A percentile compares a stretch with the other conserved stretches of the same genome.
Conservation (phyloP, 2,113 vertebrate species). For the Serinus canaria region DNA sequence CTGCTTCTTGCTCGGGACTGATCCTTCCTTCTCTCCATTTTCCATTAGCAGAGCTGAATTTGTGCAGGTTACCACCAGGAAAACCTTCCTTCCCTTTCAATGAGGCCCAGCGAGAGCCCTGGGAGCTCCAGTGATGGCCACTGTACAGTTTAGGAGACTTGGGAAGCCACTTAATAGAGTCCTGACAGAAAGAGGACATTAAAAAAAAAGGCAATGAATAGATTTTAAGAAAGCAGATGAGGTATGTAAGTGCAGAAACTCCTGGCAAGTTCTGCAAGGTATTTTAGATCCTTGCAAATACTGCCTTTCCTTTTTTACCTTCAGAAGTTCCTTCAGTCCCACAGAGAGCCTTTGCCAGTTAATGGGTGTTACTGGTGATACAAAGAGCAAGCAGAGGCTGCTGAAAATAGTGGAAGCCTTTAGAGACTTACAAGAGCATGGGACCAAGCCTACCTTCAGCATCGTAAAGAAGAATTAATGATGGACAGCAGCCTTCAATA, state of each 20-base stretch:
- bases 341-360: neutral
- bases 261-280: neutral
- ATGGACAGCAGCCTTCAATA: neutral
- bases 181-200: constrained; percentile 29
- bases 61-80: constrained; percentile 36
- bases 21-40: constrained; percentile 64
- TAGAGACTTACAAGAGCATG: neutral
- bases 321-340: neutral
- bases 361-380: neutral
- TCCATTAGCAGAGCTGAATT: constrained; percentile 61
- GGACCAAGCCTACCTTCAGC: neutral
- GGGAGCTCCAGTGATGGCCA: constrained; percentile 68
- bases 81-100: constrained; percentile 64
- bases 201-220: neutral
- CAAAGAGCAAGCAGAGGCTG: neutral
- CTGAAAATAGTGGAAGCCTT: neutral
- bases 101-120: constrained; percentile 65
- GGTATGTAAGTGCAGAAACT: neutral
- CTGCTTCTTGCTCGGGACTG: constrained; percentile 69
- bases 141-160: constrained; percentile 67
- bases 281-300: neutral
- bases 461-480: neutral
- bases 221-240: neutral
- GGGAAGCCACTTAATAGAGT: constrained; percentile 59
- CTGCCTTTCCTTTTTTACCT: neutral